Base-by-base conservation (phyloP, 2,797 vertebrate species). In the Streptopelia turtur region DNA sequence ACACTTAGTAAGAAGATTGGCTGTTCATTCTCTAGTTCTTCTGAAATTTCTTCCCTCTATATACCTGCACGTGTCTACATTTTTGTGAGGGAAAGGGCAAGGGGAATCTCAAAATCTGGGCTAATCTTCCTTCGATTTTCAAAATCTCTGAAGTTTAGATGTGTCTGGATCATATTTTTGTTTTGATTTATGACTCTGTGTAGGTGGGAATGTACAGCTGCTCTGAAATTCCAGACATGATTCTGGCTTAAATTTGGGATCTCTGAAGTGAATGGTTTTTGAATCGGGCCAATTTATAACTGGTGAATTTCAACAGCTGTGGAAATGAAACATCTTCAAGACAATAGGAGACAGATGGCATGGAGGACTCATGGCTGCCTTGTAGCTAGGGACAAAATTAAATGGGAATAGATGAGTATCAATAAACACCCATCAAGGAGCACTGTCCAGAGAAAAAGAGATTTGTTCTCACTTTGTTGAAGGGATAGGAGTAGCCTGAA, bases 181-280 rank as follows among this genome's bases (percentile, higher is more conserved):
- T 80, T 83, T 85, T 72, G n/a, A 82, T 80, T 94, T 87, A 94
- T 30, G 35, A 70, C 31, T 35, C 41, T 37, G 6, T 52, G 47
- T 84, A 91, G 27, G 52, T 70, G 64, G 87, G 23, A 89, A 87
- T 13, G 17, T 91, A 18, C 81, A 94, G 60, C 52, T 94, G 75
- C 39, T 91, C 69, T 91, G 60, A 91, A 93, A 87, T 91, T 77
- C 52, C 28, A 30, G 56, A 64, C 31, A 60, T 60, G 31, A 80
- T 64, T 85, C 68, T 87, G 75, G 28, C 39, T 89, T 60, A 83
- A 77, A 85, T 94, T 66, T 85, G 83, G 11, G 6, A n/a, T 70
- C 7, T 83, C 60, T 80, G 14, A 89, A 87, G 33, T 47, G 59
- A 93, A 89, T 11, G 5, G 3, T 6, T 63, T 94, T 89, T 45